Conservation (phyloP, 2,113 vertebrate genomes). For the Microcebus ravelobensis region DNA sequence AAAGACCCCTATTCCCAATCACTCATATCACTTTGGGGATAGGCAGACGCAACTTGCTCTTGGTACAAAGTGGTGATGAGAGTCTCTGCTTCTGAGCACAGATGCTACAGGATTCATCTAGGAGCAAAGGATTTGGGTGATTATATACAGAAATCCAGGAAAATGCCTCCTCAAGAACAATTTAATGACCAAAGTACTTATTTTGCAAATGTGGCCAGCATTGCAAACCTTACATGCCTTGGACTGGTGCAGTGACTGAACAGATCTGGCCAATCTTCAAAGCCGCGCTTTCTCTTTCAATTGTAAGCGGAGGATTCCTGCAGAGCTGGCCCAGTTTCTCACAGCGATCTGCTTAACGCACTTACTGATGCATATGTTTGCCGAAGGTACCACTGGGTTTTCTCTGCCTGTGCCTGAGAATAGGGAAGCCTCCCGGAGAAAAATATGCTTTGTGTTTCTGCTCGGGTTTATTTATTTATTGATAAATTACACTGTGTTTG, state of each 20-base stretch:
- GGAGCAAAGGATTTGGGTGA: background rate
- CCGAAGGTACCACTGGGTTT: background rate
- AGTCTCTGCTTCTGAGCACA: background rate
- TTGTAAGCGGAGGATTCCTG: background rate
- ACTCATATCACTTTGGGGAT: background rate
- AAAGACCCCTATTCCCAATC: background rate
- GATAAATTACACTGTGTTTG: constrained; percentile 48
- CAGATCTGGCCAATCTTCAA: background rate
- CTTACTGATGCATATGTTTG: background rate
- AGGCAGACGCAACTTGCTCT: background rate
- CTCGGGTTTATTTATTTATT: constrained; percentile 30
- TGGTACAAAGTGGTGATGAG: background rate
- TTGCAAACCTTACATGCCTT: background rate
- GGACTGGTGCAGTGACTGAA: background rate
- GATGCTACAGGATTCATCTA: background rate
- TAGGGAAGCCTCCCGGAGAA: background rate
- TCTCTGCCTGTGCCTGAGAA: background rate
- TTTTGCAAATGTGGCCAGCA: background rate
- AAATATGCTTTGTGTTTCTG: constrained; percentile 28
- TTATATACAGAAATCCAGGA: background rate
- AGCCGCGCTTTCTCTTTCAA: background rate
- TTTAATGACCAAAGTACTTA: background rate
- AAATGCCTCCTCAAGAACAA: background rate
- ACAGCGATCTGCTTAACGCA: background rate
- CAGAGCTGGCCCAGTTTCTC: background rate